Evolutionary conservation across 2,888 invertebrate genomes (phyloP), one percentile per base, ranked within the genome.

Genomic region (Lasioglossum calceatum): DNA sequence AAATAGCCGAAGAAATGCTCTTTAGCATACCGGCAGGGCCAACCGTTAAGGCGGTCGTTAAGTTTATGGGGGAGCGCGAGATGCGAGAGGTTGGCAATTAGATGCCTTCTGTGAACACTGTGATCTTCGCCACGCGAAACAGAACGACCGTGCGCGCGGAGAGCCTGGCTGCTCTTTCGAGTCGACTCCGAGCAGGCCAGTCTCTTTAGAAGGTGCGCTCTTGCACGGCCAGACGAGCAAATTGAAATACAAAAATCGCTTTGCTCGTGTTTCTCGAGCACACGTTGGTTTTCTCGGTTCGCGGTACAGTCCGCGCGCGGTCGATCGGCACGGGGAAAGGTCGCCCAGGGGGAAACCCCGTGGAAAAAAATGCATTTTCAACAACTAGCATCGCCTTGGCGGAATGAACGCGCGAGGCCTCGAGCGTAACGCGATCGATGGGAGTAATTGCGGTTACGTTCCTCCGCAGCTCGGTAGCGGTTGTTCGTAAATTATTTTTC

Each of bases 21-120:
- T 90, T 93, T 93, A 93, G 92, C 91, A 94, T 94, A 93, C 92
- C 90, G 89, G 91, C 92, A 90, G 93, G 93, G 92, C 93, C 88
- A 91, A 90, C 91, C 91, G 91, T 93, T 92, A 90, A 94, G 93
- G 88, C 93, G 93, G 93, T 95, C 94, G 94, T 95, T 95, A 95
- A 94, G 90, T 94, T 95, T 94, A 94, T 94, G 94, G 94, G 89
- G 92, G 92, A 92, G 93, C 93, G 93, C 84, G 90, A 92, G 88
- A 91, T 92, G 89, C 89, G 87, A 91, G 87, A 90, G 89, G 92
- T 91, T 93, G 92, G 94, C 93, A 94, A 94, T 94, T 94, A 94
- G 93, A 93, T 92, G 92, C 93, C 92, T 89, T 79, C 88, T 91
- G 91, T 93, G 94, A 94, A 94, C 91, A 93, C 93, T 92, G 93